Base-by-base conservation (phyloP, 2,888 invertebrate genomes). In the Stegophylla sp. region DNA sequence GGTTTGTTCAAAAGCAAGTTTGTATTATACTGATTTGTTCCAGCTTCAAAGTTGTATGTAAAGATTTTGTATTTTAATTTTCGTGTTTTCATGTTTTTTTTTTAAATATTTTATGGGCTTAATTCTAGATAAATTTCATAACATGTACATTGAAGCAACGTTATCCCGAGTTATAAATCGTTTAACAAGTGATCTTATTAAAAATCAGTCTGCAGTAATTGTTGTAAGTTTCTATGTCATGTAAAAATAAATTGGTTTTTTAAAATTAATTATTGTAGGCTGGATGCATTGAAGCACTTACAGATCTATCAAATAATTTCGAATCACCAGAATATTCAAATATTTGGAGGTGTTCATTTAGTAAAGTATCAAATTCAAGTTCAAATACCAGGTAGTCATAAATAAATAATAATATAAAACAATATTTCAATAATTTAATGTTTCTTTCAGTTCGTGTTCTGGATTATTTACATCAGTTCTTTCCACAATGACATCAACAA, bases 261-360 rank as follows among this genome's bases (percentile, higher is more conserved):
- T 75, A 71, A 20, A 72, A 45, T 61, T 34, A 12, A n/a, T 69
- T 34, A 74, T 75, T 63, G 17, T 26, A 83, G 82, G 69, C 76
- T 84, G 92, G 93, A 0, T 91, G 90, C 85, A 89, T 90, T 84
- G 90, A 93, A 86, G 90, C 93, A 0, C 87, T 96, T 1, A 90
- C 90, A 84, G 86, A 88, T 5, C 86, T 95, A 51, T 91, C 92
- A 69, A 89, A 88, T 71, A 87, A 87, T 28, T 95, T 91, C 87
- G 89, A 91, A 0, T 92, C 93, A 2, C 91, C 91, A 84, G 87
- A 89, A 26, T 92, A 93, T 85, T 87, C 89, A 12, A 88, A 88
- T 26, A 90, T 92, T 0, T 95, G 94, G 91, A 89, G 89, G 83
- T 91, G 90, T 63, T 82, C 83, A 20, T 81, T 74, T 71, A 75